Base-by-base conservation (phyloP, 1,140 invertebrate species). In the Palaemon carinicauda region DNA sequence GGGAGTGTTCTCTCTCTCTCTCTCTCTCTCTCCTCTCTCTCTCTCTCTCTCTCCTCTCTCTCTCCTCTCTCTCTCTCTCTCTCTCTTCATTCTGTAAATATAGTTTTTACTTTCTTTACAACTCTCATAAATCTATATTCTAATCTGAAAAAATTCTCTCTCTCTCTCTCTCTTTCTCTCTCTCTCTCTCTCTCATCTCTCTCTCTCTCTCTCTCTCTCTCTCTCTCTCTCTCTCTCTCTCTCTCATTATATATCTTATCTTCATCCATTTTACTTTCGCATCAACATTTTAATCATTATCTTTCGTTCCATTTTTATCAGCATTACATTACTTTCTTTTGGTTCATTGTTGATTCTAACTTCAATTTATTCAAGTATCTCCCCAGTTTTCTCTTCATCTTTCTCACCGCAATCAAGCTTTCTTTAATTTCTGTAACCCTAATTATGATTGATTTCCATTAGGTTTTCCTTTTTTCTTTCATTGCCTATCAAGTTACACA, bases 201-300 rank as follows among this genome's bases (percentile, higher is more conserved):
- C 65, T n/a, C 65, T 71, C 65, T n/a, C 65, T 73, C 69, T 24
- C 69, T 73, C 69, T 73, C 24, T 73, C 69, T 29, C 69, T 73
- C 69, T 29, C 69, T 73, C 69, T 73, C 5, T 73, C 24, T 29
- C 5, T n/a, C 14, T 29, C 5, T 27, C 14, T 73, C 69, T 73
- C 69, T 29, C n/a, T 29, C 69, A 19, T 15, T 73, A 15, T 73
- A 27, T 73, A 27, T 14, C 69, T 73, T 33, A 31, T 24, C n/a
- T n/a, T 73, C 24, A 19, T 33, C 27, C 69, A n/a, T n/a, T 29
- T 33, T 73, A 4, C 7, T 3, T 24, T 24, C 19, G 3, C 29
- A 10, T 27, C 29, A 9, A 17, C 24, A n/a, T 31, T 29, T 19
- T n/a, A 21, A 21, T 14, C 14, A 2, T 50, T 3, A n/a, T n/a